Conservation (phyloP, 2,797 vertebrate genomes). For the Syndactyla subalaris region DNA sequence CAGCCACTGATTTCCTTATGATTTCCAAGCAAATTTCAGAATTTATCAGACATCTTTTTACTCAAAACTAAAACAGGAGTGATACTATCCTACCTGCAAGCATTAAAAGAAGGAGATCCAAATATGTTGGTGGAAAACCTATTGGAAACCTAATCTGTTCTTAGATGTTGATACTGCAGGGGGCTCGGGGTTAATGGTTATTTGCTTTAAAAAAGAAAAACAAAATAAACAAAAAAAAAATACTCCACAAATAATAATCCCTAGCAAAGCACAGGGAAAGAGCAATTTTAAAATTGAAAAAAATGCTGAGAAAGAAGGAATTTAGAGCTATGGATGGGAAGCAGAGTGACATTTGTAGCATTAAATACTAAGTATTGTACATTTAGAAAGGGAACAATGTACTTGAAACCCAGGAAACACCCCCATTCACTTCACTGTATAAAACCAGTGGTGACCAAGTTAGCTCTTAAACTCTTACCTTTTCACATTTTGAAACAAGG, state of each 20-base stretch:
- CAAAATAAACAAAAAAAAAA: not conserved
- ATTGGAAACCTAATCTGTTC: not conserved
- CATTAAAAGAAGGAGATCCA: not conserved
- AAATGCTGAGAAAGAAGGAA: not conserved
- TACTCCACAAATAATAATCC: not conserved
- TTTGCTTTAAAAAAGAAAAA: not conserved
- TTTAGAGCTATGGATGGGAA: not conserved
- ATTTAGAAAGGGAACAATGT: not conserved
- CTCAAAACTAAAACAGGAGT: not conserved
- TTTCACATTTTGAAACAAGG: not conserved
- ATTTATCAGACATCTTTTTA: not conserved
- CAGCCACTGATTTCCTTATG: not conserved
- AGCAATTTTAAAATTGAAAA: not conserved
- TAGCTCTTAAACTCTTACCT: slow-evolving; percentile 1
- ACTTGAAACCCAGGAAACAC: not conserved
- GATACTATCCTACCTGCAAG: not conserved
- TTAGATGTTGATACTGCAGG: not conserved
- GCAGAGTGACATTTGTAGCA: not conserved
- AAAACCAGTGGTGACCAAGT: not conserved
- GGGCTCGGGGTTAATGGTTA: not conserved
- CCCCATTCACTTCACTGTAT: not conserved
- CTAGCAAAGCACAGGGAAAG: not conserved
- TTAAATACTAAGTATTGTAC: not conserved
- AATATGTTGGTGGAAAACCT: not conserved
- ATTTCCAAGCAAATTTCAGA: not conserved